Evolutionary conservation across 2,113 vertebrate species (phyloP).

Genomic region (Gallinago media): DNA sequence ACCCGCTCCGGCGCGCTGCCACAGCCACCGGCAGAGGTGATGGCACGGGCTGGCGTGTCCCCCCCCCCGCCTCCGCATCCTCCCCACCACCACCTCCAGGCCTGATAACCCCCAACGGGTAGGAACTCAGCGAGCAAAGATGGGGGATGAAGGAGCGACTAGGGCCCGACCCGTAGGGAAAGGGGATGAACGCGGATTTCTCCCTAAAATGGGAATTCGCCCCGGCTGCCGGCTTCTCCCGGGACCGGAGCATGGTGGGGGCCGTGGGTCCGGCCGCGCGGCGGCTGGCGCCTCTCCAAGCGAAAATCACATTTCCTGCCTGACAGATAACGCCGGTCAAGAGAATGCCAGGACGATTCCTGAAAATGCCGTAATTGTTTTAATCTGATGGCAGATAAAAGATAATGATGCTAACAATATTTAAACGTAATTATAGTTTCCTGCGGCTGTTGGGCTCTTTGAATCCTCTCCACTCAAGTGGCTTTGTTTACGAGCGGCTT

Average conservation of each 20-base stretch:
- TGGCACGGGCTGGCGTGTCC: not conserved
- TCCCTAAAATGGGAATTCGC: not conserved
- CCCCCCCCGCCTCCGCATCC: not conserved
- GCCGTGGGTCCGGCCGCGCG: not conserved
- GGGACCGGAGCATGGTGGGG: not conserved
- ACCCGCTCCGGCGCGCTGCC: not conserved
- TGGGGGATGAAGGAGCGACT: not conserved
- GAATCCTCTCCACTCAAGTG: conserved; percentile 72
- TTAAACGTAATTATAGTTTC: conserved; percentile 72
- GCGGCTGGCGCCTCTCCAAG: conserved; percentile 58
- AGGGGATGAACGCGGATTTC: fast-evolving
- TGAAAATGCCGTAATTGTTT: conserved; percentile 75
- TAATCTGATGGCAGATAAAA: conserved; percentile 74
- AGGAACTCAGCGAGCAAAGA: not conserved
- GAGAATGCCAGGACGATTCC: conserved; percentile 70
- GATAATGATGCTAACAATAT: conserved; percentile 74
- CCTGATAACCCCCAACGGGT: fast-evolving
- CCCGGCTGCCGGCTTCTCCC: not conserved
- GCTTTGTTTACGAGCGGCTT: conserved; percentile 52
- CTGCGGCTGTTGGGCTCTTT: conserved; percentile 67
- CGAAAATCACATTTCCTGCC: conserved; percentile 69
- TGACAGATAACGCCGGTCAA: conserved; percentile 71
- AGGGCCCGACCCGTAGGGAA: not conserved
- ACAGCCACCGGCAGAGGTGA: not conserved
- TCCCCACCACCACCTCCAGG: not conserved